Evolutionary conservation across 2,888 invertebrate species (phyloP).

Genomic region (Drosophila kokeensis): DNA sequence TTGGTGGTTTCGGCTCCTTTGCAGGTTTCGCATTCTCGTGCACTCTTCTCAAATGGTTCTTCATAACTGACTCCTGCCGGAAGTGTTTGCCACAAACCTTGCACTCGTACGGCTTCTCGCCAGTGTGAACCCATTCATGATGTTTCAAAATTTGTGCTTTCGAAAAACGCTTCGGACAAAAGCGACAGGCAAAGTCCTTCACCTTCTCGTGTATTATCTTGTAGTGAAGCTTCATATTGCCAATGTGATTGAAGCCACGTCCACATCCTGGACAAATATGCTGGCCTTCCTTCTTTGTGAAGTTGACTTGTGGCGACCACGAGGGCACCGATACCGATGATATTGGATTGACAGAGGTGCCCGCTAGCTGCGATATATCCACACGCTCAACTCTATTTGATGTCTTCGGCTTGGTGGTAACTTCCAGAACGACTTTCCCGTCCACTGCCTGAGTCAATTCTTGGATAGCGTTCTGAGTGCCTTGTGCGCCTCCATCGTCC

Average conservation of each 20-base stretch:
- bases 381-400: constrained; percentile 75
- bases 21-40: constrained; percentile 72
- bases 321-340: constrained; percentile 80
- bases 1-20: constrained; percentile 46
- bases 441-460: neutral
- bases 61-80: constrained; percentile 80
- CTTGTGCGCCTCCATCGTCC: neutral
- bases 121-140: constrained; percentile 84
- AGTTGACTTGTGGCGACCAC: constrained; percentile 82
- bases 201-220: constrained; percentile 83
- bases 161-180: constrained; percentile 82
- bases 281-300: constrained; percentile 83
- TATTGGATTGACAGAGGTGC: constrained; percentile 81
- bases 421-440: neutral
- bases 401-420: constrained; percentile 66
- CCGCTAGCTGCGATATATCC: constrained; percentile 80
- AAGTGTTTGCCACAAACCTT: constrained; percentile 78
- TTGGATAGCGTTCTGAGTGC: neutral
- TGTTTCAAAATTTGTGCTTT: constrained; percentile 82
- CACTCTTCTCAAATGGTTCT: constrained; percentile 76
- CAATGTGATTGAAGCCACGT: constrained; percentile 81
- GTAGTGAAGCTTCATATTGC: constrained; percentile 82
- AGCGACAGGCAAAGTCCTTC: constrained; percentile 82
- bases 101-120: constrained; percentile 83
- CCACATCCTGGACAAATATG: constrained; percentile 83